Evolutionary conservation across 2,888 invertebrate species (phyloP).

Genomic region (Megalurothrips usitatus): DNA sequence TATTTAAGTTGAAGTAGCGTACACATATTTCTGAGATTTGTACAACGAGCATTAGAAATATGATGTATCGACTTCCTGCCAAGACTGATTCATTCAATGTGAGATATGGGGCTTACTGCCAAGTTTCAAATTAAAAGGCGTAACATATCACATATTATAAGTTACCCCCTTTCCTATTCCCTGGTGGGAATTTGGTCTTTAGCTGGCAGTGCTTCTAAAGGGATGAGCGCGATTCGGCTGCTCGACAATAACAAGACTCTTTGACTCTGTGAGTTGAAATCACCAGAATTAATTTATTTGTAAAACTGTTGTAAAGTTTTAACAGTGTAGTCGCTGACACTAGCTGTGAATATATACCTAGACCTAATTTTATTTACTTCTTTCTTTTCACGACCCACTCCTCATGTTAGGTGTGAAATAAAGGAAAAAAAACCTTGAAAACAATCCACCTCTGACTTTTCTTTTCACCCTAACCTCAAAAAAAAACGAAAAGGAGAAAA

Average conservation of each 20-base stretch:
- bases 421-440: not conserved
- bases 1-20: conserved; percentile 4
- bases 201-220: not conserved
- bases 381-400: not conserved
- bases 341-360: conserved; percentile 12
- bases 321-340: conserved; percentile 7
- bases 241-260: not conserved
- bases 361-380: not conserved
- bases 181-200: not conserved
- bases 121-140: not conserved
- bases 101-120: not conserved
- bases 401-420: not conserved
- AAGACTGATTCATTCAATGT: conserved; percentile 2
- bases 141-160: conserved; percentile 15
- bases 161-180: not conserved
- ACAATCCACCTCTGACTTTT: too few species aligned
- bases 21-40: not conserved
- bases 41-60: not conserved
- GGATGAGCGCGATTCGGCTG: too few species aligned
- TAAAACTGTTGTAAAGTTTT: not conserved
- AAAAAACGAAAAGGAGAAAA: too few species aligned
- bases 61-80: not conserved
- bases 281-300: not conserved
- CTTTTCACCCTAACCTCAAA: too few species aligned
- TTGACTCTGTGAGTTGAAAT: not conserved